phyloP scores from a whole-genome alignment of 2,888 invertebrate genomes.

The Halocaridina rubra region DNA sequence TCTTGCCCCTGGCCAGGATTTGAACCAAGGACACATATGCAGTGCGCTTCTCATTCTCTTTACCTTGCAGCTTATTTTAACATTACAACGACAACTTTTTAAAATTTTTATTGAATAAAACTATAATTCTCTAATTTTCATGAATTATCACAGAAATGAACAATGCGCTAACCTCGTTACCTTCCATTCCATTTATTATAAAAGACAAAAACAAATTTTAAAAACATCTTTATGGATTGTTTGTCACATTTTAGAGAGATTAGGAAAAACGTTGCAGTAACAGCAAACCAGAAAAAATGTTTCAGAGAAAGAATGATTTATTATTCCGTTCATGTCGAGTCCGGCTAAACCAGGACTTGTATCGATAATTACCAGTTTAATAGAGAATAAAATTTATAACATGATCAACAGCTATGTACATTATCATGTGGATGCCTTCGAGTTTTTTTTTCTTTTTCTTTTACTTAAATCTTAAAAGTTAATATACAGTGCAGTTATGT shows the following conservation, averaged over 20 bases:
- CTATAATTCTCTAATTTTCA: background rate
- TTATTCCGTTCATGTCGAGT: too few relatives aligned
- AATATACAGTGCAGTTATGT: constrained; percentile 55
- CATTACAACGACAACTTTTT: too few relatives aligned
- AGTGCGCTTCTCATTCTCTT: too few relatives aligned
- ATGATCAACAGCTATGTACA: constrained; percentile 63
- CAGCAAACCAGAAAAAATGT: constrained; percentile 59
- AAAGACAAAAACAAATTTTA: too few relatives aligned
- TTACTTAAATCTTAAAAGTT: constrained; percentile 43
- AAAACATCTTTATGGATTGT: constrained; percentile 51
- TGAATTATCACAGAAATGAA: constrained; percentile 22
- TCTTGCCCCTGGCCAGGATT: too few relatives aligned
- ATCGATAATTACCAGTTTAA: constrained; percentile 44
- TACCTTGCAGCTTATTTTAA: too few relatives aligned
- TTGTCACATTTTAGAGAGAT: constrained; percentile 59
- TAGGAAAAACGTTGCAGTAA: constrained; percentile 61
- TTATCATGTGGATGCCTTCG: constrained; percentile 49
- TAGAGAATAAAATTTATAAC: constrained; percentile 63
- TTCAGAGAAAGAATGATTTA: too few relatives aligned
- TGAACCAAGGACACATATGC: too few relatives aligned
- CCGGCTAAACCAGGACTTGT: constrained; percentile 31
- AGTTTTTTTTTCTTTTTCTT: constrained; percentile 30
- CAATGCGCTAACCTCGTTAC: background rate
- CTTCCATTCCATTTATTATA: too few relatives aligned
- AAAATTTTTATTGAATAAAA: background rate